Percentiles rank a stretch among this genome's conserved stretches.
phyloP scores from a whole-genome alignment of 2,797 vertebrate species.

The Falco novaeseelandiae region DNA sequence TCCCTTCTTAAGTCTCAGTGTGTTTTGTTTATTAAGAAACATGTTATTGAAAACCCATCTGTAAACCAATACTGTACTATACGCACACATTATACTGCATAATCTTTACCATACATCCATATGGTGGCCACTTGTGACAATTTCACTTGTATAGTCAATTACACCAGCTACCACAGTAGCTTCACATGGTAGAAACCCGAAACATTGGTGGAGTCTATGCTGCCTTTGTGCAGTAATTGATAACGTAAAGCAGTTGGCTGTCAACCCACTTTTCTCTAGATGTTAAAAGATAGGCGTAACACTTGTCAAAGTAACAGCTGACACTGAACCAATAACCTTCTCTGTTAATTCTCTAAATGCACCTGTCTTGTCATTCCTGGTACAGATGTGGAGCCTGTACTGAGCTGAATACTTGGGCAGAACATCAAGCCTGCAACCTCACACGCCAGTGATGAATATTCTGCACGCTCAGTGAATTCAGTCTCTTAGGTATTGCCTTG shows the following conservation, averaged over 20 bases:
- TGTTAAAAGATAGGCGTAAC: neutral
- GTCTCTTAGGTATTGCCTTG: neutral
- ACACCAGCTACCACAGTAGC: neutral
- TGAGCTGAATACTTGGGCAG: neutral
- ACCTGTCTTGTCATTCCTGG: neutral
- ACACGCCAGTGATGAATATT: neutral
- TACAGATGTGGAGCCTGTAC: neutral
- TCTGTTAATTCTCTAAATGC: neutral
- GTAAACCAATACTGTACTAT: neutral
- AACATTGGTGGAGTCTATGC: neutral
- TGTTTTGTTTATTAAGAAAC: neutral
- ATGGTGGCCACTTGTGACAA: neutral
- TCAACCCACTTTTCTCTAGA: neutral
- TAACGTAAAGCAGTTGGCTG: neutral
- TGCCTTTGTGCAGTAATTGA: neutral
- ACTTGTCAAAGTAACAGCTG: neutral
- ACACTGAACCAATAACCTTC: neutral
- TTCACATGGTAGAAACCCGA: neutral
- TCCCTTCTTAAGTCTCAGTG: neutral
- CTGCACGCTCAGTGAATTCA: neutral
- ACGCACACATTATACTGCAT: neutral
- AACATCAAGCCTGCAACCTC: neutral
- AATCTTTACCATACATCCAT: neutral
- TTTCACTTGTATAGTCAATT: neutral
- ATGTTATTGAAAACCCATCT: neutral